These are phyloP conservation scores for Acanthosoma haemorrhoidale DNA, from an alignment of 2,888 invertebrate genomes.

Conservation along the genomic window DNA sequence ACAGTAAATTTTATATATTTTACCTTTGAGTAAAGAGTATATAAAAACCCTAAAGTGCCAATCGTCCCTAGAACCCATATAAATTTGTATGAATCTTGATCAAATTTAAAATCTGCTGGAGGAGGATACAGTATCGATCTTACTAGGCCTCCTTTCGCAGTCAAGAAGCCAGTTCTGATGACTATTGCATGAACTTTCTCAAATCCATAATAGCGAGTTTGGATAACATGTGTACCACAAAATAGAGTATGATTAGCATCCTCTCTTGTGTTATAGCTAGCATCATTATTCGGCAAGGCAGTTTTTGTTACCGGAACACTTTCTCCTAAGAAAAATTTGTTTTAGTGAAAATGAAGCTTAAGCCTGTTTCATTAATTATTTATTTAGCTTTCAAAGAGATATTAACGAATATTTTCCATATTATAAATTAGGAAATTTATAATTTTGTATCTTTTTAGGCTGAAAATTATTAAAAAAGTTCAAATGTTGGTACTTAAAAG, in stretches of 20 bases:
- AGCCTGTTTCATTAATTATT: background rate
- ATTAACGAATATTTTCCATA: too few species aligned
- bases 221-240: constrained; percentile 83
- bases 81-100: constrained; percentile 62
- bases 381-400: too few species aligned
- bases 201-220: constrained; percentile 73
- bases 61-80: constrained; percentile 50
- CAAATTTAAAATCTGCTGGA: constrained; percentile 69
- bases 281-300: constrained; percentile 56
- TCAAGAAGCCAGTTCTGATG: constrained; percentile 56
- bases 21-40: constrained; percentile 54
- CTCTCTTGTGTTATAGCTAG: constrained; percentile 61
- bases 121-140: constrained; percentile 74
- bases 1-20: background rate
- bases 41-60: constrained; percentile 51
- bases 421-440: too few species aligned
- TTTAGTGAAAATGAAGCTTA: too few species aligned
- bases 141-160: constrained; percentile 70
- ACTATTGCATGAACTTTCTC: constrained; percentile 54
- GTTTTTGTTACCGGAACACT: constrained; percentile 90
- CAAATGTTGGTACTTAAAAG: too few species aligned
- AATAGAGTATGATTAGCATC: constrained; percentile 83
- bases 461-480: too few species aligned
- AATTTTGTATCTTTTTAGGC: too few species aligned
- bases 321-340: constrained; percentile 68